A percentile compares a stretch with the other conserved stretches of the same genome.
phyloP scores from a whole-genome alignment of 2,797 vertebrate genomes.

The Heliangelus exortis region DNA sequence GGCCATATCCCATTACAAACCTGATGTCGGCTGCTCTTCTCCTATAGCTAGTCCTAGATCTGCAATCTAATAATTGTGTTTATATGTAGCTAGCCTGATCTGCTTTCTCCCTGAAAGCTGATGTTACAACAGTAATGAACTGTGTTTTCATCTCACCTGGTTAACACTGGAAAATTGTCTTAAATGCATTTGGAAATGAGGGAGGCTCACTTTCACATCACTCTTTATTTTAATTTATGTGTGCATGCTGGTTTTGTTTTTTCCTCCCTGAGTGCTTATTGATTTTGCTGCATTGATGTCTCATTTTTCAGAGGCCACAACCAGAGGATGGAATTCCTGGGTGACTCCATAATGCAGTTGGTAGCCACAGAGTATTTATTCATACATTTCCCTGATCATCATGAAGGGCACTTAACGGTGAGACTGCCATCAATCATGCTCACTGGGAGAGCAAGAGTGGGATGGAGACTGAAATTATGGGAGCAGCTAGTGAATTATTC shows the following conservation, averaged over 20 bases:
- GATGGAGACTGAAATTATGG: neutral
- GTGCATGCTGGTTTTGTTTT: conserved; percentile 39
- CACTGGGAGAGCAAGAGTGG: neutral
- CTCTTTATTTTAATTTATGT: conserved; percentile 41
- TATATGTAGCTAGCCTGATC: neutral
- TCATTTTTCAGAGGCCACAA: conserved; percentile 91
- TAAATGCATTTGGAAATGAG: conserved; percentile 50
- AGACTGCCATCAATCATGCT: conserved; percentile 70
- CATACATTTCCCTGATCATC: conserved; percentile 98
- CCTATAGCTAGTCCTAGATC: neutral
- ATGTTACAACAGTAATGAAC: neutral
- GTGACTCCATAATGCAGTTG: conserved; percentile 98
- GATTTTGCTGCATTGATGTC: conserved; percentile 63
- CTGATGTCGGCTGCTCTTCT: neutral
- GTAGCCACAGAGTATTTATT: conserved; percentile 98
- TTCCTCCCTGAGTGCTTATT: conserved; percentile 58
- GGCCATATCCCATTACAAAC: neutral
- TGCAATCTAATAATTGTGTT: neutral
- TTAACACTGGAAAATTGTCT: conserved; percentile 11
- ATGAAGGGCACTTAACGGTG: conserved; percentile 97
- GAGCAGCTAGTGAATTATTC: conserved; percentile 42
- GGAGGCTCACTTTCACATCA: neutral
- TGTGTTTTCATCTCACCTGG: conserved; percentile 31
- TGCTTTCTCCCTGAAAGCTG: conserved; percentile 2
- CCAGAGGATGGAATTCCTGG: conserved; percentile 99